Percentiles rank a stretch among this genome's conserved stretches.
These are phyloP conservation scores for Microdon myrmicae DNA, from an alignment of 2,888 invertebrate species.

Conservation along the genomic window DNA sequence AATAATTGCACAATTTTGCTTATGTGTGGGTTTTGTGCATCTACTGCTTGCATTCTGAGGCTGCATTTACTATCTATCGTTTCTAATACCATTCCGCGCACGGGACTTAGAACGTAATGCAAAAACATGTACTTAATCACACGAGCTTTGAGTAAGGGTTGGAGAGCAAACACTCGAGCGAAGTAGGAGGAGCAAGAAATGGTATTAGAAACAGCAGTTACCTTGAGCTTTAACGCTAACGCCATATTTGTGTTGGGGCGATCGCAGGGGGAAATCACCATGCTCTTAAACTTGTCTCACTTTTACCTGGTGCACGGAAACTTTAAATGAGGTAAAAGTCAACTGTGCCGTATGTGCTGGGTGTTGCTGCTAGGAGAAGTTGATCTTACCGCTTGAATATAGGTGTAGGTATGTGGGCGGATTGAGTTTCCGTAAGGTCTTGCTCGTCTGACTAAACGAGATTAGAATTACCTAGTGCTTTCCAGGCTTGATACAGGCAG, in stretches of 20 bases:
- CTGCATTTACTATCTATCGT: no score
- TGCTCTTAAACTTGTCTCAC: constrained; percentile 45
- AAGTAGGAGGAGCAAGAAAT: constrained; percentile 5
- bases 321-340: constrained; percentile 16
- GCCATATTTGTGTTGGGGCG: not conserved
- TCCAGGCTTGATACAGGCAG: no score
- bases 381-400: constrained; percentile 35
- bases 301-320: constrained; percentile 13
- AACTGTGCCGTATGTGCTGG: constrained; percentile 19
- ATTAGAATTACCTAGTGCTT: no score
- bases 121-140: constrained; percentile 4
- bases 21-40: constrained; percentile 6
- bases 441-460: no score
- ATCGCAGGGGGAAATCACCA: not conserved
- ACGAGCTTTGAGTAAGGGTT: not conserved
- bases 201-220: constrained; percentile 12
- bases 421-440: constrained; percentile 25
- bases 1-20: constrained; percentile 47
- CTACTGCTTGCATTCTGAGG: not conserved
- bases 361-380: constrained; percentile 24
- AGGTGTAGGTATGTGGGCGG: constrained; percentile 8
- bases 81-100: no score
- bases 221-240: constrained; percentile 35
- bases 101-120: constrained; percentile 30
- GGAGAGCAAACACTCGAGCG: no score